A percentile compares a stretch with the other conserved stretches of the same genome.
Evolutionary conservation across 1,140 invertebrate species (phyloP).

Genomic region (Drosophila tropicalis): DNA sequence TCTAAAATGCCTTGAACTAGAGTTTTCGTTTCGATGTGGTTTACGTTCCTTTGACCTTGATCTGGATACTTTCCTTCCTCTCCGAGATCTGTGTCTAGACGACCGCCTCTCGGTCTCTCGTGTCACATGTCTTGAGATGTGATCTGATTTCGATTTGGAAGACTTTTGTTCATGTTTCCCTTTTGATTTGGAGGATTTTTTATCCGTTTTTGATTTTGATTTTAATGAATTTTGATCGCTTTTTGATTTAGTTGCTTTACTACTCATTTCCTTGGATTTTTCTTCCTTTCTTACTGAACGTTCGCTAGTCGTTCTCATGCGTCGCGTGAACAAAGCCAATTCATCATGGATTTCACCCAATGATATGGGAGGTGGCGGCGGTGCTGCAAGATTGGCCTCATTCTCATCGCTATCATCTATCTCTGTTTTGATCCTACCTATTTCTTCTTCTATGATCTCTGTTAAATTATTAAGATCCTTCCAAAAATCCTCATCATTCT

Average conservation of each 20-base stretch:
- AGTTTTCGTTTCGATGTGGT: not conserved
- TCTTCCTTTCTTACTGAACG: not conserved
- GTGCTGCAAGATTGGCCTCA: constrained; percentile 1
- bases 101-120: not conserved
- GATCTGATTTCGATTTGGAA: not conserved
- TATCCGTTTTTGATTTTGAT: not conserved
- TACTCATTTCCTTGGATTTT: not conserved
- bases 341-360: constrained; percentile 22
- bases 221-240: not conserved
- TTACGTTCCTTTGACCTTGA: not conserved
- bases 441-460: not conserved
- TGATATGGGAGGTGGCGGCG: constrained; percentile 29
- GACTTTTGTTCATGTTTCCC: too few relatives aligned
- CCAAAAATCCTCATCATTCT: constrained; percentile 1
- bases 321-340: constrained; percentile 28
- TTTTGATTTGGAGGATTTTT: not conserved
- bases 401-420: not conserved
- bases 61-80: not conserved
- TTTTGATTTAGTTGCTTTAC: not conserved
- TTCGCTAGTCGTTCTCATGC: not conserved
- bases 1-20: not conserved
- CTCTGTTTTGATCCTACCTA: not conserved
- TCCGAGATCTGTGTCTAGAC: not conserved
- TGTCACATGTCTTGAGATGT: not conserved
- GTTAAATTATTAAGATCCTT: not conserved